Base-by-base conservation (phyloP, 2,888 invertebrate genomes). In the Diadegma fenestrale region DNA sequence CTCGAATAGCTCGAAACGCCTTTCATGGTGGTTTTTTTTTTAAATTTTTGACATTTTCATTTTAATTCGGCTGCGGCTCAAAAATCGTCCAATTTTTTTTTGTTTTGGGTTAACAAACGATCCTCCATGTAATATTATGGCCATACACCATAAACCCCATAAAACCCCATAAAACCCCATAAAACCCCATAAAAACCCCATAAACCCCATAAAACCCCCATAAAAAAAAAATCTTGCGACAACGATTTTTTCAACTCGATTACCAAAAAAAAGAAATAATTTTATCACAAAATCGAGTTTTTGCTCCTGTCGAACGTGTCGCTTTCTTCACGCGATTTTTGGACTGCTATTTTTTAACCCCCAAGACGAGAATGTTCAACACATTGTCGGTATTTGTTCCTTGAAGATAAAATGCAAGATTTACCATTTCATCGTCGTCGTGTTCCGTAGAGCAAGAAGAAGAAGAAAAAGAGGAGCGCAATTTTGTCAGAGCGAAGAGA, bases 401-500 rank as follows among this genome's bases (percentile, higher is more conserved):
- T 45, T 58, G 45, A 37, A 68, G 22, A 73, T 41, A 43, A 58
- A 43, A 61, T 43, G 19, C 19, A 73, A 68, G 17, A 61, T 61
- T 48, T 26, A 45, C 48, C 58, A 43, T 58, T 81, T 81, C 17
- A 54, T 80, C 43, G 19, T 5, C 12, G 33, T 33, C 37, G 3
- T 19, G 30, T 61, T 33, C n/a, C 37, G 30, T 37, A 12, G 48
- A 73, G 45, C 48, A 41, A 75, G n/a, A 22, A 33, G 54, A 61
- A 58, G 17, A 33, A 78, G 8, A 72, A 61, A 48, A 68, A 26
- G 73, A 63, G 61, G 19, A 69, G 54, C 30, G 77, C 76, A 78
- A 80, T 83, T 77, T 86, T 80, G 77, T 83, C 73, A 68, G 48
- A 76, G 58, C 68, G 63, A 33, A 51, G 72, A 80, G 80, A 80